These are phyloP conservation scores for Catostylus mosaicus DNA, from an alignment of 30 jellyfish, hydroid and myxozoan species.

Conservation along the genomic window DNA sequence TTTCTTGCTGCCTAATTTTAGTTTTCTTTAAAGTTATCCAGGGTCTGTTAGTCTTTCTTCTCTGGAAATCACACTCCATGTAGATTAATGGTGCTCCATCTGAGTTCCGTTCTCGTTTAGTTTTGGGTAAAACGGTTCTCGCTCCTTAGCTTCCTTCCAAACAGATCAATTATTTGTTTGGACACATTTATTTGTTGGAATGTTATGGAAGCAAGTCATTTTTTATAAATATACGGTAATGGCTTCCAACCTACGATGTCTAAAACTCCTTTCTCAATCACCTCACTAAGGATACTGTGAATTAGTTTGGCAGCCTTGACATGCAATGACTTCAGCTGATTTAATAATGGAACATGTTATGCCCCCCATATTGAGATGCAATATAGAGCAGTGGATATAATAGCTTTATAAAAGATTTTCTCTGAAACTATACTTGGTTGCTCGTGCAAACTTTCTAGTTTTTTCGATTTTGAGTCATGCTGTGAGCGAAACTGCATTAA, in stretches of 20 bases:
- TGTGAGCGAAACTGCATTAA: constrained; percentile 22
- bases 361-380: background rate
- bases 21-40: no score
- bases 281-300: constrained; percentile 13
- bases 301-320: constrained; percentile 27
- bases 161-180: background rate
- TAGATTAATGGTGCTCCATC: background rate
- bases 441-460: constrained; percentile 8
- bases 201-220: constrained; percentile 12
- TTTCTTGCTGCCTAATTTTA: no score
- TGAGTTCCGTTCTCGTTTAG: background rate
- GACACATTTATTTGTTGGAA: background rate
- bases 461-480: background rate
- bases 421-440: constrained; percentile 4
- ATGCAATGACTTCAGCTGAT: constrained; percentile 25
- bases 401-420: constrained; percentile 11
- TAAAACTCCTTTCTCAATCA: constrained; percentile 8
- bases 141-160: background rate
- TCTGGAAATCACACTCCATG: background rate
- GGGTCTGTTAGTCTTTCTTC: no score
- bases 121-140: background rate
- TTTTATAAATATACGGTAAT: background rate
- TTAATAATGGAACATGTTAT: constrained; percentile 2
- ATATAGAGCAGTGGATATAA: constrained; percentile 21
- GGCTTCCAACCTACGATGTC: constrained; percentile 17